These are phyloP conservation scores for Drosophila barbarae DNA, from an alignment of 2,888 invertebrate genomes.

Conservation along the genomic window DNA sequence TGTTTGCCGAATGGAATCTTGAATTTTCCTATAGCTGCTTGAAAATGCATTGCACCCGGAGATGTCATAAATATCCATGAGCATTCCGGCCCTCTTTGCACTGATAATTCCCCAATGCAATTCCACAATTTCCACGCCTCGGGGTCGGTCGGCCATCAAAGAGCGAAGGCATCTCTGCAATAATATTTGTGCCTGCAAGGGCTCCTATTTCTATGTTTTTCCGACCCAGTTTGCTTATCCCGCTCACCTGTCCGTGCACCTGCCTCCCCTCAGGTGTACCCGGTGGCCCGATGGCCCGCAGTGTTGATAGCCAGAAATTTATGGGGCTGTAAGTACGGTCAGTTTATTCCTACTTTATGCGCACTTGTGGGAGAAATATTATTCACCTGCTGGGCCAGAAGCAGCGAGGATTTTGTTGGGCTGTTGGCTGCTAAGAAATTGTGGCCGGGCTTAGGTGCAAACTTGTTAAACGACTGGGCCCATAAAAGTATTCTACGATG, in stretches of 20 bases:
- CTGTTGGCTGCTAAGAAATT: slow-evolving; percentile 16
- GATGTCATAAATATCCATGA: slow-evolving; percentile 28
- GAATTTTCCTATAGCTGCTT: not conserved
- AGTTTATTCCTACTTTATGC: slow-evolving; percentile 34
- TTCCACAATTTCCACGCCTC: slow-evolving; percentile 49
- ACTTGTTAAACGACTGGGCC: slow-evolving; percentile 6
- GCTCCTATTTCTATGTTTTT: slow-evolving; percentile 13
- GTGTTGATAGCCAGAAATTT: slow-evolving; percentile 43
- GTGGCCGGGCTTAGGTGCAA: slow-evolving; percentile 11
- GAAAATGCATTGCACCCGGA: slow-evolving; percentile 18
- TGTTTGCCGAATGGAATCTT: not conserved
- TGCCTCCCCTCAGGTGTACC: not conserved
- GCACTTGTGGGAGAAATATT: slow-evolving; percentile 23
- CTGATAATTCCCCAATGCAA: slow-evolving; percentile 55
- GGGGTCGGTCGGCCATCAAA: slow-evolving; percentile 31
- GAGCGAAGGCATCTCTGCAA: slow-evolving; percentile 17
- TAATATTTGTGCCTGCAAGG: slow-evolving; percentile 21
- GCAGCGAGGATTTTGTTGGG: slow-evolving; percentile 3
- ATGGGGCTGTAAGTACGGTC: slow-evolving; percentile 36
- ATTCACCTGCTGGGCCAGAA: slow-evolving; percentile 32
- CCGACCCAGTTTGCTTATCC: slow-evolving; percentile 31
- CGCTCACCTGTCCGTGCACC: slow-evolving; percentile 3
- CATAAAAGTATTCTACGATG: not conserved
- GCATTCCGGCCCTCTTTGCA: slow-evolving; percentile 5
- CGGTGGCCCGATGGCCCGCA: slow-evolving; percentile 7